Evolutionary conservation across 2,888 invertebrate species (phyloP), one percentile per base, ranked within the genome.

Genomic region (Macroteleia sp.): DNA sequence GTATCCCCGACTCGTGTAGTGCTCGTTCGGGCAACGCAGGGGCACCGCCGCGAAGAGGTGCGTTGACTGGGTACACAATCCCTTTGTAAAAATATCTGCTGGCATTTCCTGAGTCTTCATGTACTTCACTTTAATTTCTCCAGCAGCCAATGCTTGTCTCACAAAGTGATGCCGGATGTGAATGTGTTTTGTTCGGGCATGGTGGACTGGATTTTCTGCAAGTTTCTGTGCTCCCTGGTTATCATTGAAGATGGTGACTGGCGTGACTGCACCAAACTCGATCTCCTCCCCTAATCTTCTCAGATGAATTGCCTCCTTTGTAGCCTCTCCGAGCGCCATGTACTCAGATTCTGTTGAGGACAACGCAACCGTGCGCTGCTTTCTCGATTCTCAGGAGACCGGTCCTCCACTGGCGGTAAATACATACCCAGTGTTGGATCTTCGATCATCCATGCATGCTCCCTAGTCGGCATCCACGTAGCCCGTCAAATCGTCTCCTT

Each of bases 381-480:
- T 52, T 9, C 16, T 52, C 4, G 34, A 52, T 9, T 52, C 52
- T 34, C 44, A 59, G 1, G 32, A 30, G 8, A 59, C 14, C 1
- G 44, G 22, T 3, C 44, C 59, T 6, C 22, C 34, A 12, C 30
- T 59, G 10, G 17, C 10, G 1, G 34, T 42, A 16, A 59, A 59
- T 6, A 20, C 46, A 16, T 42, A 59, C 0, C 34, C 59, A 8
- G 44, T 34, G 22, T 44, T 44, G 1, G 59, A 59, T 12, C 59
- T 41, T n/a, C 56, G 12, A 25, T 50, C 57, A 20, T 41, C 46
- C 5, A 56, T 9, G n/a, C 39, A 44, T 8, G 44, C 10, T 1
- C 19, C 67, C 67, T 57, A 67, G 12, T 71, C 71, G 3, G 71
- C 52, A 17, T 71, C 71, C 1, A 36, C 48, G 30, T 62, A 71